Evolutionary conservation across 1,140 invertebrate species (phyloP).

Genomic region (Eurosta solidaginis): DNA sequence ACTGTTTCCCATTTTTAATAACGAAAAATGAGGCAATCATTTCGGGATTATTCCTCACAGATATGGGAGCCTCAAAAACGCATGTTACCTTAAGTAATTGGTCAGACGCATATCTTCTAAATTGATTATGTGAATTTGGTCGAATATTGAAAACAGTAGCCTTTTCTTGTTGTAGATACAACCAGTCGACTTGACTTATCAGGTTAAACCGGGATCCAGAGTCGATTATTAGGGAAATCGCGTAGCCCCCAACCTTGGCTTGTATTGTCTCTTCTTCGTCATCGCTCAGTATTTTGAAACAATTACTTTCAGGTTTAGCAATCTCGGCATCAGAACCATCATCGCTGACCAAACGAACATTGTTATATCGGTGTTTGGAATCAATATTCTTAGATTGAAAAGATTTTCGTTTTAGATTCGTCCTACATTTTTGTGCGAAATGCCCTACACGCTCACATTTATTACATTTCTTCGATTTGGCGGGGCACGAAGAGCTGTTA

Average conservation of each 20-base stretch:
- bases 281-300: neutral
- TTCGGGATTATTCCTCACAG: neutral
- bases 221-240: slow-evolving; percentile 36
- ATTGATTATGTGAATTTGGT: slow-evolving; percentile 33
- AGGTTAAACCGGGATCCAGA: slow-evolving; percentile 38
- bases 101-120: slow-evolving; percentile 35
- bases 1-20: slow-evolving; percentile 39
- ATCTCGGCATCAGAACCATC: neutral
- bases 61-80: too few relatives aligned
- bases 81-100: too few relatives aligned
- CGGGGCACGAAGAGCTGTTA: neutral
- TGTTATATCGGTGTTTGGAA: neutral
- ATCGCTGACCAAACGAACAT: neutral
- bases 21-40: slow-evolving; percentile 36
- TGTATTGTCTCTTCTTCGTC: slow-evolving; percentile 34
- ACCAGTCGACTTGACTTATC: slow-evolving; percentile 31
- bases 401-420: neutral
- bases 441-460: neutral
- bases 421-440: neutral
- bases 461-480: slow-evolving; percentile 17
- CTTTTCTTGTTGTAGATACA: slow-evolving; percentile 27
- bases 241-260: slow-evolving; percentile 29
- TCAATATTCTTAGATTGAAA: neutral
- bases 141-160: slow-evolving; percentile 35
- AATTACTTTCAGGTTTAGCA: neutral